Percentiles rank a stretch among this genome's conserved stretches.
phyloP scores from a whole-genome alignment of 2,797 vertebrate genomes.

The Characodon lateralis region DNA sequence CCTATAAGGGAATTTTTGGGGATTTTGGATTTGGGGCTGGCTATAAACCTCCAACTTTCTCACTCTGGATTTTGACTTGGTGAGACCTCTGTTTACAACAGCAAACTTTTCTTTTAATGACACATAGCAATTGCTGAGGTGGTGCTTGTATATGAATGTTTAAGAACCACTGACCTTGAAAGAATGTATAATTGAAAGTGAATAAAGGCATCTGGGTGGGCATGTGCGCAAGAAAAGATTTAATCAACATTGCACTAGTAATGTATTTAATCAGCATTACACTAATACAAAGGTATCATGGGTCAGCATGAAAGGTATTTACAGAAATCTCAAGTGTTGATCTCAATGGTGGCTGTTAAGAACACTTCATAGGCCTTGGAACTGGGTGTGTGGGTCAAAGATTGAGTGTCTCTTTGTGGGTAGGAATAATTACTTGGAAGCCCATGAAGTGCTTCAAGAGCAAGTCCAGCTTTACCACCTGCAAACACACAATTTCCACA shows the following conservation, averaged over 20 bases:
- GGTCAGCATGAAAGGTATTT: constrained; percentile 43
- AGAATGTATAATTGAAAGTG: constrained; percentile 52
- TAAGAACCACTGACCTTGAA: background rate
- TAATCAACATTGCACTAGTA: constrained; percentile 7
- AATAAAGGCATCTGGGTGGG: constrained; percentile 48
- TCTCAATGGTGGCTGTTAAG: constrained; percentile 21
- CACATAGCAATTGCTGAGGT: background rate
- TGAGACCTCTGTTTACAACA: background rate
- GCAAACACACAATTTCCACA: constrained; percentile 44
- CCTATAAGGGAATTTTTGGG: background rate
- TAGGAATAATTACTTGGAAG: constrained; percentile 37
- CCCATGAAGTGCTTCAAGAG: constrained; percentile 36
- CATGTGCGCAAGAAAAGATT: constrained; percentile 30
- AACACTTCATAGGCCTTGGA: constrained; percentile 23
- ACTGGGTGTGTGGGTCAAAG: constrained; percentile 27
- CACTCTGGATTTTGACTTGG: background rate
- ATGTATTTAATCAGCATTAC: constrained; percentile 39
- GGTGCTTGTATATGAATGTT: background rate
- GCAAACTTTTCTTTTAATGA: background rate
- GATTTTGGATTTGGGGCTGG: background rate
- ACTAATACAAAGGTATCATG: constrained; percentile 20
- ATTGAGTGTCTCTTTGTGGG: constrained; percentile 42
- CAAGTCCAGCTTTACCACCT: constrained; percentile 45
- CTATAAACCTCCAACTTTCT: background rate
- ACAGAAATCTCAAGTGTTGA: constrained; percentile 33